Conservation (phyloP, 2,888 invertebrate species). For the Drepanosiphum platanoidis region DNA sequence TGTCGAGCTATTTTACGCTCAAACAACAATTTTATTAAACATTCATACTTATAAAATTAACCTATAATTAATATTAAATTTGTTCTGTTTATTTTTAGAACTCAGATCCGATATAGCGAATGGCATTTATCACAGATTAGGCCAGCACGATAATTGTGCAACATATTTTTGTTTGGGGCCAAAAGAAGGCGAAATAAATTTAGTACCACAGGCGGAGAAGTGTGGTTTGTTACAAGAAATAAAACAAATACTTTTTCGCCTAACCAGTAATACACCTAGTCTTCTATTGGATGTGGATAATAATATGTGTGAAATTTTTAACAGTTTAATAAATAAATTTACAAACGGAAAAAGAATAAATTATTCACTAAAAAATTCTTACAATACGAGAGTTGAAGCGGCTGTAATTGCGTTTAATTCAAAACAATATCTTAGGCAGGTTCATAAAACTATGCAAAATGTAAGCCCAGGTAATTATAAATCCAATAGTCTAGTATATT, state of each 20-base stretch:
- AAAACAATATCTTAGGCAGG: background rate
- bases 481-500: too few species aligned
- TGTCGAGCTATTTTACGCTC: too few species aligned
- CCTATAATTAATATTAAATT: background rate
- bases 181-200: constrained; percentile 32
- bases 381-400: constrained; percentile 3
- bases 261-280: background rate
- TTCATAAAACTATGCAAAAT: constrained; percentile 5
- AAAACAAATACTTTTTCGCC: background rate
- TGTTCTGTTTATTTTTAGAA: constrained; percentile 24
- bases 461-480: constrained; percentile 5
- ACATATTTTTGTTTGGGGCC: constrained; percentile 2
- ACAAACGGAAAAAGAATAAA: background rate
- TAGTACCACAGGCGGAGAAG: constrained; percentile 12
- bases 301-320: constrained; percentile 16
- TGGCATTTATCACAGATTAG: constrained; percentile 17
- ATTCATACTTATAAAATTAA: background rate
- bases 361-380: too few species aligned
- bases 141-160: background rate
- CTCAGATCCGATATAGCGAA: background rate
- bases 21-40: too few species aligned
- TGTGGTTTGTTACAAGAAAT: constrained; percentile 21
- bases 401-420: constrained; percentile 4
- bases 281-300: background rate
- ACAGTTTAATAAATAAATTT: background rate